phyloP scores from a whole-genome alignment of 1,140 invertebrate genomes.

The Scylla paramamosain region DNA sequence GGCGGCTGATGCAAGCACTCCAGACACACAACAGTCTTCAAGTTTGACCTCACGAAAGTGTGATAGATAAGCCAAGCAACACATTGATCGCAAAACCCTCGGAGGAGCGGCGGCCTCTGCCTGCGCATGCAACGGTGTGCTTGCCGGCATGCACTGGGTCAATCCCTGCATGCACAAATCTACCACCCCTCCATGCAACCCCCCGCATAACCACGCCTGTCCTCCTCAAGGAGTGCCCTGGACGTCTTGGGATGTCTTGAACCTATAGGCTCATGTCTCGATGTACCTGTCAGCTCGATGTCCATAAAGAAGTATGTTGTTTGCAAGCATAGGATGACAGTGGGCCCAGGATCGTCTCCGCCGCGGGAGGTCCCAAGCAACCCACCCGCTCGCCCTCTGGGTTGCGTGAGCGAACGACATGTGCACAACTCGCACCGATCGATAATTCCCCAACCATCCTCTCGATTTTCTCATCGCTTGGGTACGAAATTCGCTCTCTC shows the following conservation, averaged over 20 bases:
- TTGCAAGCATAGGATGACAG: constrained; percentile 55
- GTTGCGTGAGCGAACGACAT: constrained; percentile 65
- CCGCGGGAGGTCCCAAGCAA: constrained; percentile 63
- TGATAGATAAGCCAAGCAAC: constrained; percentile 63
- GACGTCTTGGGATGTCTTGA: neutral
- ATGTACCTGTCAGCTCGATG: neutral
- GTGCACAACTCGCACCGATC: constrained; percentile 61
- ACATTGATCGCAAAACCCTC: constrained; percentile 70
- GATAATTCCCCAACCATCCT: constrained; percentile 60
- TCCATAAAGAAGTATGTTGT: neutral
- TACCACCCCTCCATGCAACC: constrained; percentile 67
- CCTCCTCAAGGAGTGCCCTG: constrained; percentile 35
- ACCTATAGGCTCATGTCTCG: neutral
- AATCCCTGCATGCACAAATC: constrained; percentile 74
- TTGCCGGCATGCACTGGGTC: constrained; percentile 74
- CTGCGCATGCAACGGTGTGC: constrained; percentile 73
- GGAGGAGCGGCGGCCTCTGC: constrained; percentile 64
- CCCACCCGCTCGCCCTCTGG: constrained; percentile 68
- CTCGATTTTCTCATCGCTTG: constrained; percentile 50
- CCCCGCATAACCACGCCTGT: constrained; percentile 44
- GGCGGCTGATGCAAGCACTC: constrained; percentile 8
- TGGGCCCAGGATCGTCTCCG: neutral
- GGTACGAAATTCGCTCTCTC: neutral
- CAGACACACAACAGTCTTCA: constrained; percentile 61
- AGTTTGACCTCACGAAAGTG: constrained; percentile 51